Evolutionary conservation across 2,113 vertebrate genomes (phyloP).

Genomic region (Orientallactaga bullata): DNA sequence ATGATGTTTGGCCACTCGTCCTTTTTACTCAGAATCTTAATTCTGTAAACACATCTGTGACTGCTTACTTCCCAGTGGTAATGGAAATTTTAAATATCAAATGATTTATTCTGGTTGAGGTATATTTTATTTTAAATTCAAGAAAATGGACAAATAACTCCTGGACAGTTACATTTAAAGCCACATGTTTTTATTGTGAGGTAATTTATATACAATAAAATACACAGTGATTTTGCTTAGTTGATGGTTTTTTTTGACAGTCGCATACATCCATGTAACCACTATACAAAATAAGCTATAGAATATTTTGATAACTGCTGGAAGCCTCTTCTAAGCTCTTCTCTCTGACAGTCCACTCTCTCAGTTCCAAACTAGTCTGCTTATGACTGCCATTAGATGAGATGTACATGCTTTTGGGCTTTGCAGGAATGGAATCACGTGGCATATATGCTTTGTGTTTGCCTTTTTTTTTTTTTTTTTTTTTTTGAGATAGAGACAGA

Average conservation of each 20-base stretch:
- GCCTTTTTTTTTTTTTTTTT: conserved; percentile 41
- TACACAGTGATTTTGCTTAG: neutral
- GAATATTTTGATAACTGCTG: neutral
- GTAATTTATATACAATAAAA: conserved; percentile 2
- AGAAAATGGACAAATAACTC: conserved; percentile 19
- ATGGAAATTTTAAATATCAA: conserved; percentile 57
- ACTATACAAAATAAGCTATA: neutral
- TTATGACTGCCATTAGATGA: neutral
- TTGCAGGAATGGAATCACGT: neutral
- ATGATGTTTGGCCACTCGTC: neutral
- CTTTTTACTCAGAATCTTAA: neutral
- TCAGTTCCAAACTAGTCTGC: neutral
- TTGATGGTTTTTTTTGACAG: neutral
- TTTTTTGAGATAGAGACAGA: no score
- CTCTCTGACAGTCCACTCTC: neutral
- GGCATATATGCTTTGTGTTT: neutral
- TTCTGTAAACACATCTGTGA: conserved; percentile 31
- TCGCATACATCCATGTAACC: neutral
- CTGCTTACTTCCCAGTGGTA: conserved; percentile 26
- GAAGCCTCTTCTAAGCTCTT: neutral
- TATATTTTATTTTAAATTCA: conserved; percentile 26
- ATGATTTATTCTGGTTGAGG: conserved; percentile 13
- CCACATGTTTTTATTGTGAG: conserved; percentile 25
- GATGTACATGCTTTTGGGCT: neutral
- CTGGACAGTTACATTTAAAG: conserved; percentile 35